Base-by-base conservation (phyloP, 2,888 invertebrate species). In the Limnephilus auricula region DNA sequence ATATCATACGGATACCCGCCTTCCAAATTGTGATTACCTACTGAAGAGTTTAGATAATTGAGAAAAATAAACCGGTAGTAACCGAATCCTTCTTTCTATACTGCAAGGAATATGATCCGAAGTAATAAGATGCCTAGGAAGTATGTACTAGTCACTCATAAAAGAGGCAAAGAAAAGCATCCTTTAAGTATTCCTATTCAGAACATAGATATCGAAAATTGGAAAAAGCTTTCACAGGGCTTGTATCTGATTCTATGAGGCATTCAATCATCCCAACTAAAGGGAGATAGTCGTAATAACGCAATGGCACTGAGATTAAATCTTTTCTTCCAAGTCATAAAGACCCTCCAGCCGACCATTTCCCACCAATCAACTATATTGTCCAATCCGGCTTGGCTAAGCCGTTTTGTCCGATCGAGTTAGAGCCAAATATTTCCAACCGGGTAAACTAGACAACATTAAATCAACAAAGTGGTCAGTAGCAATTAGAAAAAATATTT, bases 321-420 rank as follows among this genome's bases (percentile, higher is more conserved):
- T 37, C 83, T 25, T 83, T 84, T 84, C 31, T 84, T 84, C 83
- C 34, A 37, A 37, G 32, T 25, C 83, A 84, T 25, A 84, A 84
- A 84, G n/a, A 37, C 84, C 18, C 34, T 84, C n/a, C 31, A 84
- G 37, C 37, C 37, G 84, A 34, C 84, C 84, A 10, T 40, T 84
- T 84, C 9, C n/a, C 18, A 37, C 84, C 40, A 40, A 84, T 84
- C 84, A 40, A 84, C 84, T 9, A 40, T 37, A 84, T 37, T 84
- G 25, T 6, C 65, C 65, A 65, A 65, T 65, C 65, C 18, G 25
- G 65, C 18, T 5, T 5, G 65, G 18, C 65, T 18, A 65, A 18
- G 65, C 18, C 65, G 65, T 65, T 18, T 65, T 65, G 37, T n/a
- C 25, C 83, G n/a, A 40, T 84, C 32, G 25, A 83, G 40, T 37